Base-by-base conservation (phyloP, 2,888 invertebrate species). In the Caenorhabditis sp. region DNA sequence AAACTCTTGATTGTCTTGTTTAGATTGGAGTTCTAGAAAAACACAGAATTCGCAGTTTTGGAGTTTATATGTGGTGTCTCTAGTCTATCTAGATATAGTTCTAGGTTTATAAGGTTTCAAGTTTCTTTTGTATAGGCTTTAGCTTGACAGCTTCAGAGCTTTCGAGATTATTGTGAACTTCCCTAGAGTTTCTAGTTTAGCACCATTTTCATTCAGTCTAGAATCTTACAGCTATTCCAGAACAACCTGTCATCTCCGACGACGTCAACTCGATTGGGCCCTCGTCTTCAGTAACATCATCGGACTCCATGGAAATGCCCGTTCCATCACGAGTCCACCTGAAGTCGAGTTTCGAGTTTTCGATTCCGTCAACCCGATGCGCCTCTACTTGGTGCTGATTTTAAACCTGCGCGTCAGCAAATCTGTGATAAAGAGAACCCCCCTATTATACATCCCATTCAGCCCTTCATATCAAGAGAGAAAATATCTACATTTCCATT, bases 401-500 rank as follows among this genome's bases (percentile, higher is more conserved):
- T n/a, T 35, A 54, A 76, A 76, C 68, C 76, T 76, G 76, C 76
- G 68, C 79, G 70, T 79, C 79, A 79, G 79, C 79, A 79, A 79
- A 26, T 70, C 79, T 79, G 79, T 79, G 79, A 79, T 79, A 70
- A 38, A 63, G 63, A 70, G 63, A 63, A 59, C 44, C 63, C n/a
- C 14, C 44, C 14, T n/a, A 14, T 14, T 28, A 41, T 44, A 73
- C 28, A 75, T 38, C n/a, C 14, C 56, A 28, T 19, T 22, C 22
- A 22, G 14, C 38, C 38, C 59, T 35, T 8, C 38, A 31, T 16
- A 24, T n/a, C 61, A 61, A 51, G 35, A 66, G 47, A 51, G 66
- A 66, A 24, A n/a, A 2, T 44, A 22, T 14, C 49, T 72, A 24
- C 28, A n/a, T n/a, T 31, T 41, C 24, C 35, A 54, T 41, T 22